These are phyloP conservation scores for Mustela lutreola DNA, from an alignment of 2,113 vertebrate species.

Conservation along the genomic window DNA sequence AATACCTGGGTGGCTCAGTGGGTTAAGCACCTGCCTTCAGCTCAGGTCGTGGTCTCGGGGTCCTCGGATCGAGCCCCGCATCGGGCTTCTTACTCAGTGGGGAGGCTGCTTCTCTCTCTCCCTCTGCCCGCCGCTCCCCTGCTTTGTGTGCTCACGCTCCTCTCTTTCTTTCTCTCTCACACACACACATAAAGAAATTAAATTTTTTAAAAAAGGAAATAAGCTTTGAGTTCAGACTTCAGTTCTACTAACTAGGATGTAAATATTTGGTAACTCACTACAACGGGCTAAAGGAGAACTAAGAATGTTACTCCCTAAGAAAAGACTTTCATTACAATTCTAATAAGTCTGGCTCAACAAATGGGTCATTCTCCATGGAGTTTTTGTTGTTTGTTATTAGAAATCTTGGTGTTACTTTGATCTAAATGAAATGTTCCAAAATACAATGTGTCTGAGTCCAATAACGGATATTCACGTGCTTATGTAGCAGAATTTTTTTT, in stretches of 20 bases:
- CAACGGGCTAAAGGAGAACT: not conserved
- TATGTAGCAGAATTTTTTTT: not conserved
- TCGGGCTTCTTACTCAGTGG: too few relatives aligned
- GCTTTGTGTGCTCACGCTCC: not conserved
- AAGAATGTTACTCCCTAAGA: not conserved
- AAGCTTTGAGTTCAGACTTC: not conserved
- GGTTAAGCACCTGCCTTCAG: too few relatives aligned
- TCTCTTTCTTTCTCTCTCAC: too few relatives aligned
- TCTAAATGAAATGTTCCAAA: slow-evolving; percentile 57
- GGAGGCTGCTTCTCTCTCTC: not conserved
- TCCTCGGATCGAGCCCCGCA: too few relatives aligned
- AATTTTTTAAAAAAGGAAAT: not conserved
- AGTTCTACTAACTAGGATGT: not conserved
- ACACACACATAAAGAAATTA: not conserved
- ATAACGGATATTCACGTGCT: not conserved
- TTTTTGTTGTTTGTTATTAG: slow-evolving; percentile 42
- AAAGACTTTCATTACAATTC: not conserved
- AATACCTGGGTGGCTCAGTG: too few relatives aligned
- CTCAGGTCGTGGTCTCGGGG: too few relatives aligned
- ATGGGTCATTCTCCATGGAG: not conserved
- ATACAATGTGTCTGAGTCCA: slow-evolving; percentile 18
- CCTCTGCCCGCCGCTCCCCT: not conserved
- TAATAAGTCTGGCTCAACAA: not conserved
- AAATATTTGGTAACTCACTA: not conserved
- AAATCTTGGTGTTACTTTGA: slow-evolving; percentile 52